Base-by-base conservation (phyloP, 2,113 vertebrate species). In the Hystrix brachyura region DNA sequence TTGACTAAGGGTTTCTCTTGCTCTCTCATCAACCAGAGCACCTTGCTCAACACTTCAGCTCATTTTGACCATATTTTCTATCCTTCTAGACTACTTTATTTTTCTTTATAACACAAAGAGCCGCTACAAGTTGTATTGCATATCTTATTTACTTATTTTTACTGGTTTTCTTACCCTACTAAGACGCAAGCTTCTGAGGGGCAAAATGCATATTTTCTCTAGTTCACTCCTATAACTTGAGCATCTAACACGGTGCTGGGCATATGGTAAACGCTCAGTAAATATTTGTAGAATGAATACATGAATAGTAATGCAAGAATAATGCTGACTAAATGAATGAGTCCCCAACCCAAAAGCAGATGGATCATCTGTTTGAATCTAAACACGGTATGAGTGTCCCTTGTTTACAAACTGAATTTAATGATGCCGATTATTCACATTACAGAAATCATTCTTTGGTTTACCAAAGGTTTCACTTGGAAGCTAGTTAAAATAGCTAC, bases 271-370 rank as follows among this genome's bases (percentile, higher is more conserved):
- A 93, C 71, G 79, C n/a, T 90, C 80, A 79, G 90, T 94, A 95
- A 97, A 97, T 97, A 96, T 97, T 97, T 97, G 95, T 27, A 72
- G 81, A 90, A 76, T 93, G 94, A 97, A 97, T 97, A 60, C 84
- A 92, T 97, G 94, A 97, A 94, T 95, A 96, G 65, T 65, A 90
- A 95, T 94, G 43, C 55, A 85, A 60, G n/a, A 85, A 95, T 95
- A 95, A 94, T 82, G 90, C 80, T 87, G 67, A 87, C 83, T 9
- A 94, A 94, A 92, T 72, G 92, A 96, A 90, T 92, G 96, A 88
- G 60, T 91, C 76, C 93, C 67, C 14, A 92, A 96, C 82, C 90
- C 71, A 81, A 92, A 67, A 94, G 60, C 91, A 67, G 90, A 96
- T 94, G 90, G 94, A 87, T 97, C 96, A 84, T 92, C 90, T 46